Evolutionary conservation across 2,888 invertebrate species (phyloP).

Genomic region (Agonopterix heracliana): DNA sequence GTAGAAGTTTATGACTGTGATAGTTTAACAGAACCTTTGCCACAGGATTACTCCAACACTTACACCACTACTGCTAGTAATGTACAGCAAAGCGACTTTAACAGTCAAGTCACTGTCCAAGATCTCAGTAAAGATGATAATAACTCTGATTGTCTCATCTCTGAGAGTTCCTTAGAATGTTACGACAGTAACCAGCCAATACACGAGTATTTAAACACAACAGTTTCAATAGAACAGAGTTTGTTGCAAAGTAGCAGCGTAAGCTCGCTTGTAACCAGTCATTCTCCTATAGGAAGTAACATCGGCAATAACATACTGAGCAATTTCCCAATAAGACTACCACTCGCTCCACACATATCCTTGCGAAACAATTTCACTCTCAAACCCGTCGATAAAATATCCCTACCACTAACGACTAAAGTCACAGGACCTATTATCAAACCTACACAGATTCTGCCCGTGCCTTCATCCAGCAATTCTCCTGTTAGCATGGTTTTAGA

Average conservation of each 20-base stretch:
- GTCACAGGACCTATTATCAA: constrained; percentile 62
- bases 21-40: constrained; percentile 51
- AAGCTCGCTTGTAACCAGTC: constrained; percentile 44
- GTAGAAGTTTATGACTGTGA: constrained; percentile 67
- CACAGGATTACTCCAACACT: constrained; percentile 50
- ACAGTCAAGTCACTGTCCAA: constrained; percentile 40
- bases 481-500: constrained; percentile 48
- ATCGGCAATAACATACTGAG: constrained; percentile 58
- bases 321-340: constrained; percentile 61
- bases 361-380: constrained; percentile 55
- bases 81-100: constrained; percentile 35
- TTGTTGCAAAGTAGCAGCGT: constrained; percentile 47
- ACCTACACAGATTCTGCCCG: constrained; percentile 62
- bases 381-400: constrained; percentile 57
- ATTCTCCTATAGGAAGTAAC: constrained; percentile 41
- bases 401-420: constrained; percentile 48
- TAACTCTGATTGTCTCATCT: constrained; percentile 58
- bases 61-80: constrained; percentile 41
- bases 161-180: constrained; percentile 52
- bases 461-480: constrained; percentile 58
- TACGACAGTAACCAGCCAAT: constrained; percentile 47
- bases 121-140: constrained; percentile 60
- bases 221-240: constrained; percentile 50
- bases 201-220: constrained; percentile 50
- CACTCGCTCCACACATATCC: constrained; percentile 46